Evolutionary conservation across 2,797 vertebrate genomes (phyloP).

Genomic region (Anguilla anguilla): DNA sequence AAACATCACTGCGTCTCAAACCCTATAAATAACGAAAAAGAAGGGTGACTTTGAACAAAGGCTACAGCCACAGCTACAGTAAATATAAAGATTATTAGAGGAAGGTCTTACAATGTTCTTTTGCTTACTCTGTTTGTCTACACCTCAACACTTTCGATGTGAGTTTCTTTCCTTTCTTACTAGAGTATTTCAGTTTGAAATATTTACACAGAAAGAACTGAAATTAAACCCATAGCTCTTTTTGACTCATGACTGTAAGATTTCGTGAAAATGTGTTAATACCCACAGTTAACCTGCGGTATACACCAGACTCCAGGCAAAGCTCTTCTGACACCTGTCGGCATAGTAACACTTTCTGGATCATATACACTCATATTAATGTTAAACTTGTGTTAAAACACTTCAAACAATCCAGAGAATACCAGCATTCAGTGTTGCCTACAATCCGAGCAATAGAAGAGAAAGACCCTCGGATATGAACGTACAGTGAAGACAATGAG

Average conservation of each 20-base stretch:
- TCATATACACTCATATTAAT: not conserved
- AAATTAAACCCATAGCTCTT: not conserved
- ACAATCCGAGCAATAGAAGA: not conserved
- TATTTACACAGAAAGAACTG: not conserved
- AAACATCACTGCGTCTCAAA: slow-evolving; percentile 29
- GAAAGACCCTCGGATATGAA: not conserved
- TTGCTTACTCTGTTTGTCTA: not conserved
- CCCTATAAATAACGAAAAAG: slow-evolving; percentile 31
- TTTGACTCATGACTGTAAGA: not conserved
- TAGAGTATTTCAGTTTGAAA: too few species aligned
- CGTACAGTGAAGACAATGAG: not conserved
- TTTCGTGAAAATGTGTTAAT: not conserved
- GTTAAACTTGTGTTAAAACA: not conserved
- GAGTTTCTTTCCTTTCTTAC: too few species aligned
- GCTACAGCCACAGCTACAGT: not conserved
- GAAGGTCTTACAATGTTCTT: not conserved
- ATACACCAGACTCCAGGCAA: not conserved
- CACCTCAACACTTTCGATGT: not conserved
- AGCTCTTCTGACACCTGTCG: not conserved
- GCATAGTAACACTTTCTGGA: not conserved
- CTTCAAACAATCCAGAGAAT: not conserved
- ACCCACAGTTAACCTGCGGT: not conserved
- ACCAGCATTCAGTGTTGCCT: not conserved
- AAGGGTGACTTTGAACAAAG: too few species aligned
- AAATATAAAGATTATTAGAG: not conserved